phyloP scores from a whole-genome alignment of 2,888 invertebrate genomes.

The Limnephilus auricula region DNA sequence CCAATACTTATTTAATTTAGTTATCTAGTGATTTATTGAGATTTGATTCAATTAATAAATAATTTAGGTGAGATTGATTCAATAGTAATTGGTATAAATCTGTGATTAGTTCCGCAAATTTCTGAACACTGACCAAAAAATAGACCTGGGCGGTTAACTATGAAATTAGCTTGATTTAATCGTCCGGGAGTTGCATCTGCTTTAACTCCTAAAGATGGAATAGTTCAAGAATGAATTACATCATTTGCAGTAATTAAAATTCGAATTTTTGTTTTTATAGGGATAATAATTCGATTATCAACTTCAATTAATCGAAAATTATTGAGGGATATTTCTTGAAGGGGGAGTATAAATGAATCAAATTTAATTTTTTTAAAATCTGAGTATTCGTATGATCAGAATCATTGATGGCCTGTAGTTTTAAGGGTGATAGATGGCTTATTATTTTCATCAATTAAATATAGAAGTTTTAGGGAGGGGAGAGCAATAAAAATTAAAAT shows the following conservation, averaged over 20 bases:
- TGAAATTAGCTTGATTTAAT: constrained; percentile 81
- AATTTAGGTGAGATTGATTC: constrained; percentile 78
- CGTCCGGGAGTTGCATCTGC: constrained; percentile 83
- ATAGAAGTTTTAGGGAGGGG: constrained; percentile 80
- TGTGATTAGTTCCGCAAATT: constrained; percentile 89
- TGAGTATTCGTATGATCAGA: constrained; percentile 83
- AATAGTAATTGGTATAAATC: constrained; percentile 78
- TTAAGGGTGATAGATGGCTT: constrained; percentile 79
- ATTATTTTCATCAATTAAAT: constrained; percentile 81
- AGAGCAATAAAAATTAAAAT: constrained; percentile 81
- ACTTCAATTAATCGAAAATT: constrained; percentile 72
- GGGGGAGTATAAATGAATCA: constrained; percentile 80
- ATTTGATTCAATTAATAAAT: constrained; percentile 81
- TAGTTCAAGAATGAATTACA: too few relatives aligned
- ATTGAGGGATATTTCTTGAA: constrained; percentile 71
- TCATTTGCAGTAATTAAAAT: too few relatives aligned
- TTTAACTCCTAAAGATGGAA: constrained; percentile 73
- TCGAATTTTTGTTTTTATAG: too few relatives aligned
- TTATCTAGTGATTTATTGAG: constrained; percentile 78
- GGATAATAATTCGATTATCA: too few relatives aligned
- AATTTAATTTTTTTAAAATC: constrained; percentile 76
- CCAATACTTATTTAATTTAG: constrained; percentile 81
- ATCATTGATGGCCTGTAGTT: constrained; percentile 82
- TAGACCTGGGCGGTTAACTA: constrained; percentile 80
- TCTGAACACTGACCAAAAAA: constrained; percentile 88